These are phyloP conservation scores for Barypeithes pellucidus DNA, from an alignment of 2,888 invertebrate genomes.

Conservation along the genomic window DNA sequence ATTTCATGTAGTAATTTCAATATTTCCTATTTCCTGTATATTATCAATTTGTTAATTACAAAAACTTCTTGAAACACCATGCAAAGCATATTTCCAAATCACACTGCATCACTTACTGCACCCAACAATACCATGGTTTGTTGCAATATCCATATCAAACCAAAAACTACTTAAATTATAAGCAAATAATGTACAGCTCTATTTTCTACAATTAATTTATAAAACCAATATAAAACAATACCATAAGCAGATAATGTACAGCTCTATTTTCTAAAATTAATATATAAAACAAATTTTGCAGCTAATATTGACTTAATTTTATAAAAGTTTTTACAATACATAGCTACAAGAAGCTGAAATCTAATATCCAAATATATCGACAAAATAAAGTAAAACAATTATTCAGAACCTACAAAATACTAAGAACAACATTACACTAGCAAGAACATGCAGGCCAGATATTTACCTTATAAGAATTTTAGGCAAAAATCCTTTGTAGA, in stretches of 20 bases:
- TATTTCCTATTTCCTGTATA: not conserved
- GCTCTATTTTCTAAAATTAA: too few relatives aligned
- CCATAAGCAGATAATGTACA: too few relatives aligned
- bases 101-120: constrained; percentile 37
- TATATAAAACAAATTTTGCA: not conserved
- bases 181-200: constrained; percentile 14
- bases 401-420: not conserved
- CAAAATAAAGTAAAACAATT: too few relatives aligned
- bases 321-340: not conserved
- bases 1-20: too few relatives aligned
- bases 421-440: constrained; percentile 33
- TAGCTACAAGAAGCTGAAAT: constrained; percentile 10
- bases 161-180: constrained; percentile 40
- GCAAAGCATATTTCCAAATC: constrained; percentile 14
- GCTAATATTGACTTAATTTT: not conserved
- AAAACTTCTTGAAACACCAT: constrained; percentile 20
- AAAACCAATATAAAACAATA: too few relatives aligned
- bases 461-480: constrained; percentile 57
- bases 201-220: not conserved
- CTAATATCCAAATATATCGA: not conserved
- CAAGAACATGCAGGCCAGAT: constrained; percentile 32
- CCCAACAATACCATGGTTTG: constrained; percentile 16
- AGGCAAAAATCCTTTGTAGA: constrained; percentile 13
- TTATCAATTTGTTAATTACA: not conserved
- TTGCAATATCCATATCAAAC: constrained; percentile 34